These are phyloP conservation scores for Eptesicus fuscus DNA, from an alignment of 2,113 vertebrate genomes.

Conservation along the genomic window DNA sequence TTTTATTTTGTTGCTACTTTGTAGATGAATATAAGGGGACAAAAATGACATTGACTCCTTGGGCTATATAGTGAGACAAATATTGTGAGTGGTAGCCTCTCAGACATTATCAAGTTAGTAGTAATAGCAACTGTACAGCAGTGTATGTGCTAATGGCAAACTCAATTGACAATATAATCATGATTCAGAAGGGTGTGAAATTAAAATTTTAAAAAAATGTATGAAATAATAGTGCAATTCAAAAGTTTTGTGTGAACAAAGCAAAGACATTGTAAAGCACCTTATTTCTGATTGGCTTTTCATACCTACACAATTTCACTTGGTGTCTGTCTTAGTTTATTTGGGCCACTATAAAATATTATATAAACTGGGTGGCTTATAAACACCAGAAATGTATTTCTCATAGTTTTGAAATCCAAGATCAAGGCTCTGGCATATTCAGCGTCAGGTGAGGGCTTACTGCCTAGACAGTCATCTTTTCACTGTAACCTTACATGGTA, in stretches of 20 bases:
- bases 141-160: neutral
- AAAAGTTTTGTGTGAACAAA: neutral
- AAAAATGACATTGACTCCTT: neutral
- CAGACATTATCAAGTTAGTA: neutral
- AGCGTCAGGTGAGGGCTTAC: neutral
- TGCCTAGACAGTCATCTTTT: neutral
- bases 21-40: neutral
- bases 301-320: neutral
- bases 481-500: neutral
- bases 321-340: neutral
- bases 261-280: neutral
- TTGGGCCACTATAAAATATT: neutral
- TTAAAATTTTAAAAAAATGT: constrained; percentile 52
- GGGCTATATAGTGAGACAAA: neutral
- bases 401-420: neutral
- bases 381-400: neutral
- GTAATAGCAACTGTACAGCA: neutral
- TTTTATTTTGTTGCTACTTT: neutral
- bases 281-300: constrained; percentile 29
- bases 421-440: neutral
- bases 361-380: neutral
- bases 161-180: constrained; percentile 53
- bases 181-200: constrained; percentile 51
- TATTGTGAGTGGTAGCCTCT: neutral
- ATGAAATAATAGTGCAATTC: constrained; percentile 42